Conservation (phyloP, 2,113 vertebrate genomes). For the Corythaeola cristata region DNA sequence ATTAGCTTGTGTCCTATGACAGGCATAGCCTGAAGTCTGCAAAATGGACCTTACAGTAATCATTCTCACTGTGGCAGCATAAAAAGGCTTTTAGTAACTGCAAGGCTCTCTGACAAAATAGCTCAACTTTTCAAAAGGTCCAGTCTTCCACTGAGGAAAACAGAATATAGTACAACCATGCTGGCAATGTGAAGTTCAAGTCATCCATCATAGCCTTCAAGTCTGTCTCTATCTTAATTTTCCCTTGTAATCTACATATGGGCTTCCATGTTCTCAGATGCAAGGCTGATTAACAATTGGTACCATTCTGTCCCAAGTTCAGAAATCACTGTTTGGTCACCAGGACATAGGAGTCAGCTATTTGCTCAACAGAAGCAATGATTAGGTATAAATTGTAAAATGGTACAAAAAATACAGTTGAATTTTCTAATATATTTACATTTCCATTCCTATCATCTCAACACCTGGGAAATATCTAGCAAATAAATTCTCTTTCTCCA, state of each 20-base stretch:
- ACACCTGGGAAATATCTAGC: neutral
- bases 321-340: neutral
- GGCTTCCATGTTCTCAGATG: neutral
- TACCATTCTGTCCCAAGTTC: neutral
- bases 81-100: neutral
- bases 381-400: neutral
- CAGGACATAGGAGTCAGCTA: neutral
- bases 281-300: neutral
- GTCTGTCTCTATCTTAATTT: neutral
- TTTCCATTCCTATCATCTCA: neutral
- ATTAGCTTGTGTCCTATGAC: neutral
- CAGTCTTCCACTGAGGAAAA: neutral
- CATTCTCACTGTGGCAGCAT: neutral
- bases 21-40: neutral
- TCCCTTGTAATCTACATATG: neutral
- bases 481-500: neutral
- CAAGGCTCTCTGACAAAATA: neutral
- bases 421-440: neutral
- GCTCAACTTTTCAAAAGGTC: neutral
- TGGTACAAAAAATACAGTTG: neutral
- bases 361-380: neutral
- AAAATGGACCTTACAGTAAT: neutral
- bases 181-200: neutral
- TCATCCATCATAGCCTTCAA: neutral
- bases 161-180: neutral